phyloP scores from a whole-genome alignment of 2,113 vertebrate species.

The Cebidichthys violaceus region DNA sequence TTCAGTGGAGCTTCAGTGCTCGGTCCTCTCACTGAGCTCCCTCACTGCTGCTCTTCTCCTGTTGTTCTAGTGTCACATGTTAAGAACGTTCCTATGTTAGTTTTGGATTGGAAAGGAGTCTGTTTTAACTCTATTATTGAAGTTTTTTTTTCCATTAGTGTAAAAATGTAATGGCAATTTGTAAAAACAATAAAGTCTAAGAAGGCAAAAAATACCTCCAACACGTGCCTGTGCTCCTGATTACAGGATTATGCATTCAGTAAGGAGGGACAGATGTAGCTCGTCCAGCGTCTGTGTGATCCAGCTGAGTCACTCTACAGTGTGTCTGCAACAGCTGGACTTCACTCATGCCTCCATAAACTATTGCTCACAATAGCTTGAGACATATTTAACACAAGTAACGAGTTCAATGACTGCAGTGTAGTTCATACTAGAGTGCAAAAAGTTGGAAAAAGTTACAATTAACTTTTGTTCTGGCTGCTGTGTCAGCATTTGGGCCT shows the following conservation, averaged over 20 bases:
- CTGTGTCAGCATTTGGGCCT: neutral
- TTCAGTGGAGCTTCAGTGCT: neutral
- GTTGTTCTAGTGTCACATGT: neutral
- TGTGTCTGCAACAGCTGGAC: no score
- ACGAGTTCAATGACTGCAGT: neutral
- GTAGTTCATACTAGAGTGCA: no score
- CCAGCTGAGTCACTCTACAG: no score
- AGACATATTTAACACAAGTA: neutral
- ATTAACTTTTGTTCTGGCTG: neutral
- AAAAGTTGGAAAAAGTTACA: no score
- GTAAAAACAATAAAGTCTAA: no score
- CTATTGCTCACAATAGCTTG: slow-evolving; percentile 19
- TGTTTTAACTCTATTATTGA: neutral
- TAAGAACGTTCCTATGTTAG: neutral
- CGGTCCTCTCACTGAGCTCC: neutral
- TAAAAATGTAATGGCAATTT: no score
- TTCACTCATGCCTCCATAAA: no score
- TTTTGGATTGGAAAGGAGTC: neutral
- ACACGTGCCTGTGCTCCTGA: neutral
- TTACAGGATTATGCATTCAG: neutral
- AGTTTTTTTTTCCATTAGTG: no score
- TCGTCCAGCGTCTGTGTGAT: neutral
- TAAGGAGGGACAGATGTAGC: neutral
- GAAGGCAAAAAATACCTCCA: no score
- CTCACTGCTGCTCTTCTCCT: neutral